A percentile compares a stretch with the other conserved stretches of the same genome.
These are phyloP conservation scores for Pocillopora meandrina DNA, from an alignment of 92 coral and sea anemone genomes.

Conservation along the genomic window DNA sequence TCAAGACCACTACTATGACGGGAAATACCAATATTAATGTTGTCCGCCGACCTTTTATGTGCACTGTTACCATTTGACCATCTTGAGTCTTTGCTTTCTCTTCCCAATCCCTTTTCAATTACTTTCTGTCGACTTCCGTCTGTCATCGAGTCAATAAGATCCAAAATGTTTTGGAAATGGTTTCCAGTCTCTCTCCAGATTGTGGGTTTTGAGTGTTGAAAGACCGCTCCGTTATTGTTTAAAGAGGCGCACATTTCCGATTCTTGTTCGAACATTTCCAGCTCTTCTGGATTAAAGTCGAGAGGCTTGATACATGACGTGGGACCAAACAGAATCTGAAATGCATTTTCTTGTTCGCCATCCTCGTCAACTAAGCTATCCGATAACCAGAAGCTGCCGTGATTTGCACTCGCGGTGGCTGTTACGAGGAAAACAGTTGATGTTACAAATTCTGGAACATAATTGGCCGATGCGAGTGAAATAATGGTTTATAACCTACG, in stretches of 20 bases:
- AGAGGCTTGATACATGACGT: slow-evolving; percentile 72
- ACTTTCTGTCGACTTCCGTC: slow-evolving; percentile 40
- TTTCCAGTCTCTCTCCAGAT: slow-evolving; percentile 48
- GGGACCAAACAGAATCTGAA: slow-evolving; percentile 73
- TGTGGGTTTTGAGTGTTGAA: neutral
- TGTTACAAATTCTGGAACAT: too few species aligned
- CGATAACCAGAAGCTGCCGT: slow-evolving; percentile 72
- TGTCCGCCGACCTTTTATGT: slow-evolving; percentile 55
- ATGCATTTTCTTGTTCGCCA: slow-evolving; percentile 59
- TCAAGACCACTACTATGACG: slow-evolving; percentile 7
- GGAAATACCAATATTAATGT: neutral
- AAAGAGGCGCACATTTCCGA: neutral
- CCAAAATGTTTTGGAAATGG: slow-evolving; percentile 84
- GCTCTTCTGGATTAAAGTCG: slow-evolving; percentile 77
- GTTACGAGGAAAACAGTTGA: neutral
- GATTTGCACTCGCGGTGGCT: slow-evolving; percentile 43
- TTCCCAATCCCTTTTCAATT: neutral
- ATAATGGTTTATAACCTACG: too few species aligned
- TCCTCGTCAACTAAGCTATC: slow-evolving; percentile 51
- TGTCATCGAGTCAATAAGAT: slow-evolving; percentile 81
- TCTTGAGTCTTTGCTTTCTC: neutral
- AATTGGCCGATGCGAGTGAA: too few species aligned
- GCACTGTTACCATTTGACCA: slow-evolving; percentile 21
- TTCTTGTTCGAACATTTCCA: slow-evolving; percentile 74
- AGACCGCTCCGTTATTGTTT: neutral